Evolutionary conservation across 2,113 vertebrate species (phyloP), one percentile per base, ranked within the genome.

Genomic region (Pipra filicauda): DNA sequence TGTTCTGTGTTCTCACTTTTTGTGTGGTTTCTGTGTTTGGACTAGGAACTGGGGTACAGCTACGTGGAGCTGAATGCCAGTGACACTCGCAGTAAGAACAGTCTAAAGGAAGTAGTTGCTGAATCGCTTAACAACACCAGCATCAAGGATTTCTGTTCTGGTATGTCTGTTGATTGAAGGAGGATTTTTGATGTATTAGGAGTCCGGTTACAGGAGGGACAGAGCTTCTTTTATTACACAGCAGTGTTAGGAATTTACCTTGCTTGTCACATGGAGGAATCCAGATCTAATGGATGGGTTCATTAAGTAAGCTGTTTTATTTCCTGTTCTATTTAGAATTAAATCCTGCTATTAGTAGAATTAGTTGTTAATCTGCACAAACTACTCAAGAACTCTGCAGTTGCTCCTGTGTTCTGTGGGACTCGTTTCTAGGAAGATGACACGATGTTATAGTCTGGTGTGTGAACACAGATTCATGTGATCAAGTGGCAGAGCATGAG

Each of bases 61-160:
- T 99, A 98, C 0, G 99, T 99, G 98, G 99, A 99, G 96, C 98
- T 99, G 97, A 99, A 99, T 74, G 99, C 99, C 88, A 99, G 99
- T 78, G 99, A 99, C 71, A 99, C 99, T 27, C 99, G 99, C 72
- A 99, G 98, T 95, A 99, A 99, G 97, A 99, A 97, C 97, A 99
- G 98, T 57, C 97, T 99, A 49, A 99, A 99, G 95, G 98, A 98
- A 44, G 95, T 99, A 15, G 97, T 99, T 20, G 98, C 99, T 2
- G 99, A 99, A 84, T 99, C 99, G 0, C 98, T 99, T 3, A 98
- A 99, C 97, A 99, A 99, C 97, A 99, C 99, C 71, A 99, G 99
- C 97, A 99, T 99, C 81, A 99, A 98, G 97, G 98, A 97, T 95
- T 99, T 99, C 97, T 99, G 96, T 95, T 98, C 98, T 77, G 98